Evolutionary conservation across 2,797 vertebrate genomes (phyloP), one percentile per base, ranked within the genome.

Genomic region (Podargus strigoides): DNA sequence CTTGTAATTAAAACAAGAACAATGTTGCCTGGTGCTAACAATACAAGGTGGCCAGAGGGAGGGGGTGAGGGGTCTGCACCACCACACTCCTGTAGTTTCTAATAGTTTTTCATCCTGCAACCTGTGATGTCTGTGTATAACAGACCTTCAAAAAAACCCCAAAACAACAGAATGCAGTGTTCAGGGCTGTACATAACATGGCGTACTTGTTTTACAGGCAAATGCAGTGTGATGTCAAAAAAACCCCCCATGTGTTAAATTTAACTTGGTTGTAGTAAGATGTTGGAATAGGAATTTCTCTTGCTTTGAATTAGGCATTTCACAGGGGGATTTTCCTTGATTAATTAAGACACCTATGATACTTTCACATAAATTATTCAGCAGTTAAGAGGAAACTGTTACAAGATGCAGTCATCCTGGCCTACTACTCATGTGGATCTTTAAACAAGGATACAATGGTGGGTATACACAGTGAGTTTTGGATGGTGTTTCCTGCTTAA

Each of bases 331-430:
- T 70, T 87, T 93, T 87, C 93, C 95, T 94, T 96, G 37, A 97
- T 98, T 98, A 97, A 98, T 98, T 96, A 97, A 96, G 94, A 98
- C 97, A 97, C 92, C 79, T 95, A 95, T 93, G 94, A 63, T 41
- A 39, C 75, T 92, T 79, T 74, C 79, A 72, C 55, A 92, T 98
- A 87, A 97, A 98, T 98, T 97, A 98, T 98, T 98, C 94, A 98
- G 80, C 86, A 81, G 62, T 95, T 96, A 93, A 95, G 91, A 93
- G 69, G 87, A 96, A 96, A 77, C 69, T 76, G 41, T 88, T 97
- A 87, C 76, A 95, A 93, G 90, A 75, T 83, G 84, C 95, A 93
- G 56, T 94, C 66, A 88, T 85, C 28, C 46, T 73, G 63, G 16
- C 52, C 64, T 90, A 28, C 87, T 95, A 62, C 83, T 83, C 74